Evolutionary conservation across 2,888 invertebrate species (phyloP).

Genomic region (Prosapia bicincta): DNA sequence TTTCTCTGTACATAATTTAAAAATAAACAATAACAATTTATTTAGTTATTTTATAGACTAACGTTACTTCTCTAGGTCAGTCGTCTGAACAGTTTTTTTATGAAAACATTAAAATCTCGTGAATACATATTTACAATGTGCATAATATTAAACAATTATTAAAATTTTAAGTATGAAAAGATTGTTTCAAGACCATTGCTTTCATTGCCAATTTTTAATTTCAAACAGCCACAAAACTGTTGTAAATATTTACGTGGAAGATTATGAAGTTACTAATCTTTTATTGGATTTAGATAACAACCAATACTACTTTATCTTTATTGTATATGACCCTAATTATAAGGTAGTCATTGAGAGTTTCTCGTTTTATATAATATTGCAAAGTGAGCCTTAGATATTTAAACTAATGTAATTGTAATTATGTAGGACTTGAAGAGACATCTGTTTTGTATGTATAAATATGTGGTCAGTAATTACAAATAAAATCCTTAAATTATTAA

Average conservation of each 20-base stretch:
- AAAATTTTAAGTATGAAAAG: no score
- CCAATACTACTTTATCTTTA: constrained; percentile 31
- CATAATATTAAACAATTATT: no score
- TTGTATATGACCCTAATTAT: constrained; percentile 33
- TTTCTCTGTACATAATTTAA: no score
- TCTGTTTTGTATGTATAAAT: constrained; percentile 3
- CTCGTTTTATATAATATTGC: constrained; percentile 1
- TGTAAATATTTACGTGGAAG: constrained; percentile 21
- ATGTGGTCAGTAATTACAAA: neutral
- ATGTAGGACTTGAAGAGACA: constrained; percentile 11
- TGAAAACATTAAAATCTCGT: no score
- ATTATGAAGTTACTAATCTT: constrained; percentile 33
- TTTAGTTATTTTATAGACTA: no score
- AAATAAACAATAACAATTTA: no score
- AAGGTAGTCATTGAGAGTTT: constrained; percentile 7
- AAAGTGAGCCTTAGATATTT: constrained; percentile 21
- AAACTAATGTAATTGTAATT: constrained; percentile 5
- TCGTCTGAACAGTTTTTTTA: no score
- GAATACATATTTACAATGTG: no score
- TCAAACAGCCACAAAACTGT: constrained; percentile 22
- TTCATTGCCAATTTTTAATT: no score
- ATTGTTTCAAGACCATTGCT: no score
- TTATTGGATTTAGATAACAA: constrained; percentile 34
- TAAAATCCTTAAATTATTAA: neutral
- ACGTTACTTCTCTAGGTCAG: no score